Percentiles rank a stretch among this genome's conserved stretches.
These are phyloP conservation scores for Hyperoplus lanceolatus DNA, from an alignment of 2,797 vertebrate genomes.

Conservation along the genomic window DNA sequence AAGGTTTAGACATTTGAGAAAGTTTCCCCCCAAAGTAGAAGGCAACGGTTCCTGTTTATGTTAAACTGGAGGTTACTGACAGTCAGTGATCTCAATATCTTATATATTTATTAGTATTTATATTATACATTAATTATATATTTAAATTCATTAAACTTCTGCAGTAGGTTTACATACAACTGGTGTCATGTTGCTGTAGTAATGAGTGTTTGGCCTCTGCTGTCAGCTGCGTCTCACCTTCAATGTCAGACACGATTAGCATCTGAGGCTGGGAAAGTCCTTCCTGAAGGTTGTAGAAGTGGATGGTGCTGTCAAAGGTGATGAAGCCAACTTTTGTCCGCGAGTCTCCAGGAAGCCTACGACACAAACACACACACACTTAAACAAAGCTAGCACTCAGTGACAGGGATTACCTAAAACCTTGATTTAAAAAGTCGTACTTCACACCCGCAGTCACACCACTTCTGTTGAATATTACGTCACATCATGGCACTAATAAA, in stretches of 20 bases:
- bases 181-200: not conserved
- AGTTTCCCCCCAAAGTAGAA: not conserved
- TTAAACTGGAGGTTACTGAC: not conserved
- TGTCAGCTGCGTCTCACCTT: slow-evolving; percentile 85
- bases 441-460: not conserved
- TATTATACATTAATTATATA: no score
- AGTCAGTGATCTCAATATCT: not conserved
- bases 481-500: not conserved
- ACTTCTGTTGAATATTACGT: not conserved
- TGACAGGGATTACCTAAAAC: not conserved
- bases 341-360: slow-evolving; percentile 95
- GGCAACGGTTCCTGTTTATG: not conserved
- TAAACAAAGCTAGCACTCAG: not conserved
- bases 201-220: slow-evolving; percentile 3
- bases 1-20: not conserved
- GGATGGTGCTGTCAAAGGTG: slow-evolving; percentile 98
- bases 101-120: fast-evolving
- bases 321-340: slow-evolving; percentile 97
- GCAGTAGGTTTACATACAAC: not conserved
- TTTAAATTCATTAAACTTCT: not conserved
- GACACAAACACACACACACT: not conserved
- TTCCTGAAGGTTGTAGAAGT: slow-evolving; percentile 98
- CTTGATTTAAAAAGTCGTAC: not conserved
- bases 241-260: slow-evolving; percentile 97
- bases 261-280: slow-evolving; percentile 98